Base-by-base conservation (phyloP, 2,797 vertebrate genomes). In the Taenioides sp. region DNA sequence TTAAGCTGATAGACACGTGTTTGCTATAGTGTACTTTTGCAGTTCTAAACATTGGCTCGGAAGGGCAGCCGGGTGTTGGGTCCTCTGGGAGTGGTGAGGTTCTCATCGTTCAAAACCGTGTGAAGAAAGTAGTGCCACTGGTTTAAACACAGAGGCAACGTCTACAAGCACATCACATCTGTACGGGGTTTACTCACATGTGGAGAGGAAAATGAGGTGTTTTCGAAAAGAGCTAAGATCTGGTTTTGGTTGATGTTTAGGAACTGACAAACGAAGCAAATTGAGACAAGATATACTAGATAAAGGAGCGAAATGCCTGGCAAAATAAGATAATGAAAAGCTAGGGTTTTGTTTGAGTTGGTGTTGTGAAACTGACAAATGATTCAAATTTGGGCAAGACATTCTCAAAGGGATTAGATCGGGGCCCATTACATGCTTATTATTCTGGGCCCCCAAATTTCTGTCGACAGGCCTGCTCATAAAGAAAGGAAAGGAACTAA, bases 1-100 rank as follows among this genome's bases (percentile, higher is more conserved):
- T 71, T 65, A 78, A 80, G 78, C 83, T 81, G 81, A 84, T 75
- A 79, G 84, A 82, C 77, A 73, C 70, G 54, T 77, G 77, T 77
- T 78, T 50, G 57, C 57, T 59, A 17, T 17, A 25, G 57, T 59
- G 57, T 16, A 17, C 57, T 18, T 5, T 28, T 28, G 78, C 74
- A 59, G 65, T 77, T 72, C 66, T 85, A 89, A 89, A 78, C 79
- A 78, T 75, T 80, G 72, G 22, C 67, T 72, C 64, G 68, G 69
- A 75, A 75, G 74, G 72, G 2, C 12, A 50, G 79, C 4, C 27
- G 73, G 71, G 79, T 73, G 75, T 82, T 80, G 20, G 72, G 80
- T 74, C 76, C 65, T 55, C 62, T 70, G 78, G 61, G 68, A 78
- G 74, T 4, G 63, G 66, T 72, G 70, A 76, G 16, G 74, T 75